Conservation (phyloP, 2,888 invertebrate species). For the Tinea semifulvella region DNA sequence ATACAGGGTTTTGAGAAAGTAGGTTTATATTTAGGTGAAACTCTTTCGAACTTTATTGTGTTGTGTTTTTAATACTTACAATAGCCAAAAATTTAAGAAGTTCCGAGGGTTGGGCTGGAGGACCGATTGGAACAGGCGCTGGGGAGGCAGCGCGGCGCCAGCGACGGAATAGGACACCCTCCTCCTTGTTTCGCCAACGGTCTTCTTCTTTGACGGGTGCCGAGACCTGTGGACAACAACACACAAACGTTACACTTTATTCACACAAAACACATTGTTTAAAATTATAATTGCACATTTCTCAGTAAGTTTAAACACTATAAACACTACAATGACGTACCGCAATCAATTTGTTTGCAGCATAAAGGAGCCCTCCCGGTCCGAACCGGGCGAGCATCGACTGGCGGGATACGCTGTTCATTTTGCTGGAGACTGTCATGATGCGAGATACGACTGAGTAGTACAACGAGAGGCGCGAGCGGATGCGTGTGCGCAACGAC, state of each 20-base stretch:
- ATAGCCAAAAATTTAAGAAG: conserved; percentile 79
- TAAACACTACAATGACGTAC: conserved; percentile 40
- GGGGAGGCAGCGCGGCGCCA: conserved; percentile 47
- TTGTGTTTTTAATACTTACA: conserved; percentile 66
- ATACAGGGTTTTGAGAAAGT: no score
- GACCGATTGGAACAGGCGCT: conserved; percentile 31
- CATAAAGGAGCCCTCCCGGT: conserved; percentile 57
- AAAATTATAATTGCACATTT: background rate
- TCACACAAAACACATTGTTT: background rate
- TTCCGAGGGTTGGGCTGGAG: conserved; percentile 49
- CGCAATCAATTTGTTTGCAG: conserved; percentile 61
- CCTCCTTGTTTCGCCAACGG: conserved; percentile 55
- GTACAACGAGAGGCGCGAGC: conserved; percentile 20
- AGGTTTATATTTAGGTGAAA: no score
- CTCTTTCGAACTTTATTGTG: no score
- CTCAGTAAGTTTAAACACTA: background rate
- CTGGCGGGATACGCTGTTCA: conserved; percentile 63
- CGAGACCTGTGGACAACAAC: conserved; percentile 60
- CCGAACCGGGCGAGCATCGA: conserved; percentile 56
- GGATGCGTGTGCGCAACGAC: conserved; percentile 33
- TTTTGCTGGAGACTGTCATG: conserved; percentile 63
- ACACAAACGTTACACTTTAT: conserved; percentile 43
- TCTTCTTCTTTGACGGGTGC: conserved; percentile 59
- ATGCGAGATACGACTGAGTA: conserved; percentile 18
- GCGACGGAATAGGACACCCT: conserved; percentile 53